Base-by-base conservation (phyloP, 2,113 vertebrate species). In the Myiozetetes cayanensis region DNA sequence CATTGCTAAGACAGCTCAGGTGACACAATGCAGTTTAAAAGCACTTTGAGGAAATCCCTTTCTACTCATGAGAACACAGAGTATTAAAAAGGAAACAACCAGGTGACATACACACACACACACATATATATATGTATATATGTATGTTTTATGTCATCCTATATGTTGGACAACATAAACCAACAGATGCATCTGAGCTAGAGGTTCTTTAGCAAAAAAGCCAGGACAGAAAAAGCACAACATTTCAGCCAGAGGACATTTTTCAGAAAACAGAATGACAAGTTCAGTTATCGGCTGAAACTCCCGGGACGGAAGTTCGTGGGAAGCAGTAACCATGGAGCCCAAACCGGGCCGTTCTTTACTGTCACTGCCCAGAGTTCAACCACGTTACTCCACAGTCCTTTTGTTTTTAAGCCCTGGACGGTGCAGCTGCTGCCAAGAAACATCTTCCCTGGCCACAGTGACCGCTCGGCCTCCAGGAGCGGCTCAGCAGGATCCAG, bases 371-470 rank as follows among this genome's bases (percentile, higher is more conserved):
- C 16, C 27, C 70, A 61, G 91, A 78, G 86, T 56, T 86, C 67
- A 95, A 55, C 53, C 81, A 31, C 1, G 5, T 28, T 39, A 6
- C 0, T 0, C 50, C 6, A 7, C 50, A 25, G 24, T 19, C 15
- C 43, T 94, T 85, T 37, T 88, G 28, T 75, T 75, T 49, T 41
- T 65, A 14, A 49, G 84, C 78, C 70, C 72, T 27, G 58, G 89
- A 85, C 66, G 73, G 52, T 56, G 44, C 41, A 85, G 87, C 23
- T 83, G 68, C 87, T 85, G 78, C 87, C 91, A 92, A 87, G 76
- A 92, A 94, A 33, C 41, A 44, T 95, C 84, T 65, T 67, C 0
- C 2, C 67, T 65, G 81, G 50, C 80, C 8, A 37, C 11, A 43
- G 23, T 67, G 67, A 94, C 44, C 44, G 31, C 39, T 33, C 62